Evolutionary conservation across 2,113 vertebrate species (phyloP), one percentile per base, ranked within the genome.

Genomic region (Corynorhinus townsendii): DNA sequence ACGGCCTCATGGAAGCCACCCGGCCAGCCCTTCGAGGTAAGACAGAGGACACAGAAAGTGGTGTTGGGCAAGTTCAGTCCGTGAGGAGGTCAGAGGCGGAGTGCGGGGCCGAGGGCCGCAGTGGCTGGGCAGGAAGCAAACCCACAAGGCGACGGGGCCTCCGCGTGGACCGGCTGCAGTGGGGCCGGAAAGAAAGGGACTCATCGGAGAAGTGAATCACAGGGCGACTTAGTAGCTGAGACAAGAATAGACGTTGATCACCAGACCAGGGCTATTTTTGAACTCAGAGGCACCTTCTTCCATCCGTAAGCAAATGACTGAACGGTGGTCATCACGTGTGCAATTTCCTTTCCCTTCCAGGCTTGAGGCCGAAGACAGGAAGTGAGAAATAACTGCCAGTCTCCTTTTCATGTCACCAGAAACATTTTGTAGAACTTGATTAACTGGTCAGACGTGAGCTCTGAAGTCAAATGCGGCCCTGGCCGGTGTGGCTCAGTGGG

Each of bases 211-310:
- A 88, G 56, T 49, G 33, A 64, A 66, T 30, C 56, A 33, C 5
- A 43, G 45, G 93, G 75, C 90, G 86, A 43, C 62, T 91, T 47
- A 64, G 83, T 11, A 38, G 71, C 84, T 62, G 47, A 87, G 85
- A 92, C 56, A 14, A 62, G 62, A 96, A 90, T 68, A 95, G 90
- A 76, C 68, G 93, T 26, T 84, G 92, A 72, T 90, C 72, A 49
- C 7, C 80, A 64, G 84, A 83, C 49, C 33, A 66, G 52, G 15
- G 19, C 49, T 93, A 88, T 95, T 96, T 97, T 97, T 95, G 93
- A 81, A 94, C 72, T 40, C 62, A 81, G 56, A 90, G 45, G 66
- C 66, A 83, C 56, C 85, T 95, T 89, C 52, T 96, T 90, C 87
- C 95, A 69, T 4, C 30, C 64, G 75, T 92, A 90, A 93, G 92